A percentile compares a stretch with the other conserved stretches of the same genome.
Conservation (phyloP, 2,888 invertebrate genomes). For the Calliscelio sp. region DNA sequence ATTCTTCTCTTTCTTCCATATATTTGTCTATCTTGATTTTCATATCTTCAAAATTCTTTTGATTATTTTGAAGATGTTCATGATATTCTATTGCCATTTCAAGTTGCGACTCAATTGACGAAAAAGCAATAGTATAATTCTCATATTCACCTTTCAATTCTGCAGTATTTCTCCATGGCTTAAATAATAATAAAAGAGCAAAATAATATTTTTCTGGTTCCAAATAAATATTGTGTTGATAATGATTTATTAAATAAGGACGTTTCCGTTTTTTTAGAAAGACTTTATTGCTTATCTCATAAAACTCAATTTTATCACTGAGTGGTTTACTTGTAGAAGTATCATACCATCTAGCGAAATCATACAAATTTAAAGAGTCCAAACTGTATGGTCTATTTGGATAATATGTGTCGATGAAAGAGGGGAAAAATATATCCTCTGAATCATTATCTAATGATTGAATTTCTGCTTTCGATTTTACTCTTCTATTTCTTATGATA, state of each 20-base stretch:
- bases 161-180: too few species aligned
- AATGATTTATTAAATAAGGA: too few species aligned
- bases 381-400: background rate
- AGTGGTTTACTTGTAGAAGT: too few species aligned
- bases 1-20: background rate
- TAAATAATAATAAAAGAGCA: constrained; percentile 16
- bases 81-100: constrained; percentile 1
- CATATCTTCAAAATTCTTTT: constrained; percentile 2
- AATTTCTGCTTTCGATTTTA: too few species aligned
- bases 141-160: background rate
- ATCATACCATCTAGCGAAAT: too few species aligned
- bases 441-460: too few species aligned
- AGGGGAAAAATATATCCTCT: constrained; percentile 23
- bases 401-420: constrained; percentile 12
- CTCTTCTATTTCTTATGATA: background rate
- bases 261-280: constrained; percentile 13
- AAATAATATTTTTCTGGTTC: constrained; percentile 9
- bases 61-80: background rate
- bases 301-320: background rate
- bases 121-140: background rate
- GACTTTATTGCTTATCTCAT: background rate
- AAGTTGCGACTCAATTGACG: background rate
- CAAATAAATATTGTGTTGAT: too few species aligned
- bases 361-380: too few species aligned
- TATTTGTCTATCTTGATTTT: background rate